Conservation (phyloP, 2,797 vertebrate species). For the Myiotriccus ornatus region DNA sequence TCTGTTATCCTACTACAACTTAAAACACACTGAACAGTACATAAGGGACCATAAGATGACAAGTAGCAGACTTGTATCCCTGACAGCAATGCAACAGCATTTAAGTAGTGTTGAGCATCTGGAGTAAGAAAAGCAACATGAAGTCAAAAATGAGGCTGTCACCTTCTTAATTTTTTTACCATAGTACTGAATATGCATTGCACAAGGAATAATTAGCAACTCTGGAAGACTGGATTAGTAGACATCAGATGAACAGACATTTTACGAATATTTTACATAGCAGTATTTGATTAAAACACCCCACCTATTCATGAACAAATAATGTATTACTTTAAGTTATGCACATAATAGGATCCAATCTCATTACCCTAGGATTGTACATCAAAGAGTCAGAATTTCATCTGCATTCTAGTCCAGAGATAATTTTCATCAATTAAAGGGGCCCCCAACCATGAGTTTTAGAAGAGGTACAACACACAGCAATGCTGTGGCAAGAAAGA, state of each 20-base stretch:
- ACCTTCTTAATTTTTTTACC: background rate
- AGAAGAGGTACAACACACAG: background rate
- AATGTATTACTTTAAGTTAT: background rate
- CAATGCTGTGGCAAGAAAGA: background rate
- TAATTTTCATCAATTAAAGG: background rate
- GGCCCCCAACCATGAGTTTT: rapidly evolving
- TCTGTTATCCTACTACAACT: background rate
- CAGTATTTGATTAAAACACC: background rate
- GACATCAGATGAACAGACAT: background rate
- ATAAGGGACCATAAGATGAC: background rate
- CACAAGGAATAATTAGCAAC: background rate
- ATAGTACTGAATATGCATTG: rapidly evolving
- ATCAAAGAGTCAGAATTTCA: background rate
- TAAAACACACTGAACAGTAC: background rate
- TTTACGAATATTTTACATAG: background rate
- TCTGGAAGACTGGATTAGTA: background rate
- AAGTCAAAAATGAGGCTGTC: background rate
- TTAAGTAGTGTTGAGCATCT: background rate
- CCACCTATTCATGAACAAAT: background rate
- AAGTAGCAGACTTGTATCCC: background rate
- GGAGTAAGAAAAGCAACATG: background rate
- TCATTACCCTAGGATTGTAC: background rate
- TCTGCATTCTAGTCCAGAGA: background rate
- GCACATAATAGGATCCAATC: too few relatives aligned
- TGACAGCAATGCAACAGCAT: background rate